Conservation (phyloP, 2,797 vertebrate genomes). For the Siniperca scherzeri region DNA sequence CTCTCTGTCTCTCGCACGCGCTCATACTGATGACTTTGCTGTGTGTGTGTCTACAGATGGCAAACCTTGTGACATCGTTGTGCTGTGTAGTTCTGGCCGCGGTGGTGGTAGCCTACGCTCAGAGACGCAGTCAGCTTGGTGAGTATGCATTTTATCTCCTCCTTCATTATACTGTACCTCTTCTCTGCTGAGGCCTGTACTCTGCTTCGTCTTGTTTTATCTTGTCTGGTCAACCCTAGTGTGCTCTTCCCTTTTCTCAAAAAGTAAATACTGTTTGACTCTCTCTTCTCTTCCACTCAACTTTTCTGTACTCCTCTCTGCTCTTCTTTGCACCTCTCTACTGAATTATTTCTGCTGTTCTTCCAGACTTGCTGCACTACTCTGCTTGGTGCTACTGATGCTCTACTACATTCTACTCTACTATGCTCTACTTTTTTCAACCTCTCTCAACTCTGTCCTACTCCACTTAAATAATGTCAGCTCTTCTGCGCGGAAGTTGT, state of each 20-base stretch:
- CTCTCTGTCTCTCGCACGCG: constrained; percentile 42
- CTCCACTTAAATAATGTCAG: neutral
- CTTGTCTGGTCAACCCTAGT: neutral
- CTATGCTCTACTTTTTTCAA: neutral
- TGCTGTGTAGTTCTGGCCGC: constrained; percentile 94
- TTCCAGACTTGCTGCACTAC: neutral
- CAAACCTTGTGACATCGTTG: constrained; percentile 91
- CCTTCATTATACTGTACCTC: neutral
- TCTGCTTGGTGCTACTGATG: neutral
- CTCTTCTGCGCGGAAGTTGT: neutral
- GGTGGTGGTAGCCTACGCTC: constrained; percentile 92
- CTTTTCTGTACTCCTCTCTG: constrained; percentile 3
- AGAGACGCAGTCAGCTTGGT: constrained; percentile 95
- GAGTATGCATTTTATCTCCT: constrained; percentile 82
- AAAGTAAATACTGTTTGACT: constrained; percentile 22
- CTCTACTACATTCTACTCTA: neutral
- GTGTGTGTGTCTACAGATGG: constrained; percentile 92
- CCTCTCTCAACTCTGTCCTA: neutral
- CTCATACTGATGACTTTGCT: constrained; percentile 72
- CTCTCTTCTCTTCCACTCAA: neutral
- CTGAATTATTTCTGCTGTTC: neutral
- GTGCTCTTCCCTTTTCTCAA: neutral
- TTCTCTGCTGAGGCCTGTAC: neutral
- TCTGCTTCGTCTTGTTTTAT: neutral
- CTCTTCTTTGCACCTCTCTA: neutral